Evolutionary conservation across 2,113 vertebrate genomes (phyloP).

Genomic region (Aegithalos caudatus): DNA sequence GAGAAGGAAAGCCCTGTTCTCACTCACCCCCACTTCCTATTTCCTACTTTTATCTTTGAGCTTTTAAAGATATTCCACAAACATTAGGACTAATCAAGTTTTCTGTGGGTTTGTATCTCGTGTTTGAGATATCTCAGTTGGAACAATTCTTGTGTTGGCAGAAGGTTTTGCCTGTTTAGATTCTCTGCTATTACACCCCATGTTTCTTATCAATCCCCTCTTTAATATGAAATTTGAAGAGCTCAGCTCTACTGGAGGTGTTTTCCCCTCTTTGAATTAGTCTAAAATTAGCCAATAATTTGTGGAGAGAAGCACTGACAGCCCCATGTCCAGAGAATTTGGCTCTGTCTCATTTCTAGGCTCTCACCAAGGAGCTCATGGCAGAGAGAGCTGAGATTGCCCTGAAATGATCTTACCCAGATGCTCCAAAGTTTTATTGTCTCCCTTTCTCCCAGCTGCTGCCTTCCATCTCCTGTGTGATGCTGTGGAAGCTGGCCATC

Average conservation of each 20-base stretch:
- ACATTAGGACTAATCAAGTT: background rate
- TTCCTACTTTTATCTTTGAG: too few species aligned
- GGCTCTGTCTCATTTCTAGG: background rate
- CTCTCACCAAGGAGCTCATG: accelerated
- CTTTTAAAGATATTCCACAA: background rate
- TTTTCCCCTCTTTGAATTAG: background rate
- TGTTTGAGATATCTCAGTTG: background rate
- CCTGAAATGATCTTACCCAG: background rate
- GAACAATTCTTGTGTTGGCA: background rate
- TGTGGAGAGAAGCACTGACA: background rate
- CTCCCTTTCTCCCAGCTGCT: background rate
- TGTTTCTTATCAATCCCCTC: background rate
- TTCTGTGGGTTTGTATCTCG: background rate
- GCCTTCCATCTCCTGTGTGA: background rate
- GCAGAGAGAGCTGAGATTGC: background rate
- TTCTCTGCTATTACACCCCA: background rate
- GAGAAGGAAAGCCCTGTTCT: background rate
- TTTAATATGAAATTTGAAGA: background rate
- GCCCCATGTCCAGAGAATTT: background rate
- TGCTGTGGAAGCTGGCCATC: background rate
- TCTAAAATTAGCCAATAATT: background rate
- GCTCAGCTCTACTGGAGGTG: background rate
- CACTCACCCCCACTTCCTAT: background rate
- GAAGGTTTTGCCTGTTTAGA: background rate
- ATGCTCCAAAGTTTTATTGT: background rate